phyloP scores from a whole-genome alignment of 2,113 vertebrate genomes.

The Spermophilus dauricus region DNA sequence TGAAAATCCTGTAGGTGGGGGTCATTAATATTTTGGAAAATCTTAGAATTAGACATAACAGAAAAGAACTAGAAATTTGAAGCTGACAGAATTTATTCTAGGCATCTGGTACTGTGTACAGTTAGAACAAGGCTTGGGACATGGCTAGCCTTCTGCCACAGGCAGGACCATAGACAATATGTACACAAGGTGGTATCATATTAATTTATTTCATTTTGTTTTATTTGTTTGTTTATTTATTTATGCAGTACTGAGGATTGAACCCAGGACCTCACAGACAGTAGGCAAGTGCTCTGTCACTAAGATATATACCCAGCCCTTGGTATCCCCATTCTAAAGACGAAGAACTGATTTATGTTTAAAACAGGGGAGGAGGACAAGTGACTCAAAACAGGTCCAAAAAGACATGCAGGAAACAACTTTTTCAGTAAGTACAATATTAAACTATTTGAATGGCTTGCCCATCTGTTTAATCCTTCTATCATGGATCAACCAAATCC shows the following conservation, averaged over 20 bases:
- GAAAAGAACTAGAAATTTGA: background rate
- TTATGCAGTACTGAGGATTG: too few relatives aligned
- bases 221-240: too few relatives aligned
- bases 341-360: background rate
- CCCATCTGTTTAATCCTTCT: background rate
- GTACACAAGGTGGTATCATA: background rate
- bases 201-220: background rate
- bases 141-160: background rate
- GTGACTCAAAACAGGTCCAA: background rate
- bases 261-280: too few relatives aligned
- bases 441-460: background rate
- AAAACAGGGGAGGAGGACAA: background rate
- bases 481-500: background rate
- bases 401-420: background rate
- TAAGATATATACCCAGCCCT: too few relatives aligned
- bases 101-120: background rate
- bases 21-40: slow-evolving; percentile 39
- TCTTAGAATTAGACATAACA: slow-evolving; percentile 36
- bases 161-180: background rate
- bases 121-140: background rate
- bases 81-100: background rate
- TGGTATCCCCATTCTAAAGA: background rate
- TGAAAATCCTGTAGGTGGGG: background rate
- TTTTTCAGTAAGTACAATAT: background rate
- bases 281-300: too few relatives aligned